phyloP scores from a whole-genome alignment of 2,888 invertebrate species.

The Tenthredo scrophulariae region DNA sequence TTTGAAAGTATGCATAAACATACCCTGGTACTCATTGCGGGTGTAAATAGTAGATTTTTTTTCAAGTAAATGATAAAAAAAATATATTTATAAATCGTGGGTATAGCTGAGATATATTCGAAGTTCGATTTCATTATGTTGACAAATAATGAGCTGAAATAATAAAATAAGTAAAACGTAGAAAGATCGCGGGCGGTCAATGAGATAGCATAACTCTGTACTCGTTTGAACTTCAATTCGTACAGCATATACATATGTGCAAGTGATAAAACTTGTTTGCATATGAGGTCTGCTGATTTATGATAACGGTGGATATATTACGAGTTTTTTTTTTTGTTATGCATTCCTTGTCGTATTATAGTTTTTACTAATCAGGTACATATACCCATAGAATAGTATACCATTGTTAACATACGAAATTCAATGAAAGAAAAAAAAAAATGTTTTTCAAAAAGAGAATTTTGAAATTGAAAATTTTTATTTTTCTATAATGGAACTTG shows the following conservation, averaged over 20 bases:
- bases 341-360: neutral
- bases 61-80: neutral
- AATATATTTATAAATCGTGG: neutral
- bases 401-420: neutral
- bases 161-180: neutral
- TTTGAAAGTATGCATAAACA: neutral
- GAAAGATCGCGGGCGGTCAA: neutral
- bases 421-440: neutral
- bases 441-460: neutral
- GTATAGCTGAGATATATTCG: neutral
- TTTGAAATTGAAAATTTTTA: neutral
- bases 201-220: neutral
- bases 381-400: neutral
- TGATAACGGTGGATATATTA: neutral
- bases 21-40: neutral
- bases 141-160: neutral
- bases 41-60: neutral
- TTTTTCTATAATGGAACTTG: neutral
- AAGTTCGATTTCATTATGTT: neutral
- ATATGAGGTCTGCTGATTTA: neutral
- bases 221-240: neutral
- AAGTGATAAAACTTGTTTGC: constrained; percentile 33
- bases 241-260: neutral
- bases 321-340: neutral
- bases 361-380: neutral